Conservation (phyloP, 2,888 invertebrate species). For the Leptinotarsa haldemani region DNA sequence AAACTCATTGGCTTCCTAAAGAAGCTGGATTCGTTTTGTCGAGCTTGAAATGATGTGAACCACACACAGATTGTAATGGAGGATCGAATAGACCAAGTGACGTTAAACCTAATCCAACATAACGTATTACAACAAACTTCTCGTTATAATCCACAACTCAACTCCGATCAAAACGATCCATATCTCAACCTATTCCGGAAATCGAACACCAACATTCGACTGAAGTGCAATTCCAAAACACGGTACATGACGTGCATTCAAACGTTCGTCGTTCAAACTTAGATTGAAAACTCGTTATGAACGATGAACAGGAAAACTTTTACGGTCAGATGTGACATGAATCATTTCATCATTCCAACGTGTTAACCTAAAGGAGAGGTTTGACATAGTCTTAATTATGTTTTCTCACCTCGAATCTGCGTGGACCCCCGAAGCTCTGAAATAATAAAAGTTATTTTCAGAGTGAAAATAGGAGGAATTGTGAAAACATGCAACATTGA, state of each 20-base stretch:
- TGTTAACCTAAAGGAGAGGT: background rate
- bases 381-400: conserved; percentile 11
- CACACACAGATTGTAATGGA: too few relatives aligned
- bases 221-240: background rate
- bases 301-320: conserved; percentile 4
- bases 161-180: too few relatives aligned
- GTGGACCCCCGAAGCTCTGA: conserved; percentile 11
- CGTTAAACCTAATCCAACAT: too few relatives aligned
- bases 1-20: too few relatives aligned
- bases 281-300: conserved; percentile 3
- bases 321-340: background rate
- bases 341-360: conserved; percentile 5
- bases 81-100: too few relatives aligned
- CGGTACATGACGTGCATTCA: background rate
- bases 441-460: conserved; percentile 8
- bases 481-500: conserved; percentile 3
- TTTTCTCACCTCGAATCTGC: conserved; percentile 14
- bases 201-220: background rate
- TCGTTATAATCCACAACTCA: too few relatives aligned
- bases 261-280: background rate
- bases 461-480: background rate
- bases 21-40: too few relatives aligned
- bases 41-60: too few relatives aligned
- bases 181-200: too few relatives aligned
- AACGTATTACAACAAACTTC: too few relatives aligned